Evolutionary conservation across 1,140 invertebrate genomes (phyloP), one percentile per base, ranked within the genome.

Genomic region (Lordiphosa clarofinis): DNA sequence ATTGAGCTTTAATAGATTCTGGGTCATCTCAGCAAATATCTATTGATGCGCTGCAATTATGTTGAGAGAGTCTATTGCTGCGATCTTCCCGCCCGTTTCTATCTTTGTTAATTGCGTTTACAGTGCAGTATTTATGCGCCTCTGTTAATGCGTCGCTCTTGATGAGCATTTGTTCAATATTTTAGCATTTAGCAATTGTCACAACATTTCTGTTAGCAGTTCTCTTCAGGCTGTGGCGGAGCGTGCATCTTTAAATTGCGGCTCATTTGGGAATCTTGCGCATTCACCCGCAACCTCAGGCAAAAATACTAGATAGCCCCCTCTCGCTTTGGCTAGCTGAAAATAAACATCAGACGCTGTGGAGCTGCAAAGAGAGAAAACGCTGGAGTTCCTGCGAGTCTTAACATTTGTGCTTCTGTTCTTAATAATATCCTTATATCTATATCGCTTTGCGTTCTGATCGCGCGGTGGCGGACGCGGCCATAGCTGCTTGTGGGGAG

Each of bases 281-380:
- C 24, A 28, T 28, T 28, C 24, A 28, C 6, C 24, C 4, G 6
- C 24, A 28, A 6, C 24, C 24, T 28, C 24, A 28, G 6, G 8
- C 13, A n/a, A 28, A 10, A 48, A 11, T 9, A n/a, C 11, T 8
- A 40, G 10, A 19, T 43, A 21, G 33, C 61, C 57, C 62, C 52
- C 64, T 64, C 70, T 82, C 46, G 55, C 76, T 61, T 46, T 64
- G 56, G 46, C 60, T 61, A 73, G 44, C 53, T 73, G 54, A 54
- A 55, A 46, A 70, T 61, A 62, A 71, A 87, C 42, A 62, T 61
- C 52, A 64, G 72, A 62, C 84, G 86, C 81, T 82, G 86, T 88
- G 86, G 86, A 88, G 86, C 86, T 88, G 76, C 86, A 87, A 88
- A 88, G 65, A 76, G 86, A 88, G 39, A 88, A 88, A 86, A 70